Evolutionary conservation across 2,797 vertebrate species (phyloP).

Genomic region (Arnoldichthys spilopterus): DNA sequence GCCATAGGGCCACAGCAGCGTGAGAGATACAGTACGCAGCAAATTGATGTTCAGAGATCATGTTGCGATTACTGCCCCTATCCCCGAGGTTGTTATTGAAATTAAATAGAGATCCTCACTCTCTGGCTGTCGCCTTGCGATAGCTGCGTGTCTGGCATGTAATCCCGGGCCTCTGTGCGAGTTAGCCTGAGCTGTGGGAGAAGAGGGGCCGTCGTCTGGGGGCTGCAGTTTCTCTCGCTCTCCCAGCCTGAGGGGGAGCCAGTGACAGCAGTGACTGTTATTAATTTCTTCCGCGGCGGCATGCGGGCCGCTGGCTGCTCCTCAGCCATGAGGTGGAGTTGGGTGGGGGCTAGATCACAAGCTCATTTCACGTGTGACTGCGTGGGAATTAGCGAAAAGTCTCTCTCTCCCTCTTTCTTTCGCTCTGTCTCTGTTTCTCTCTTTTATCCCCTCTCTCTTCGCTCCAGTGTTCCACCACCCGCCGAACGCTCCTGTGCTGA

Average conservation of each 20-base stretch:
- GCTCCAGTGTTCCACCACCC: background rate
- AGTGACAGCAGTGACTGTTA: conserved; percentile 66
- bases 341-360: conserved; percentile 71
- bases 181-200: conserved; percentile 59
- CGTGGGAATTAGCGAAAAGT: conserved; percentile 78
- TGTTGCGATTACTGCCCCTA: conserved; percentile 13
- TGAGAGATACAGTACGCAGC: conserved; percentile 1
- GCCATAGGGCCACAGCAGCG: background rate
- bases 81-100: conserved; percentile 24
- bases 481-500: background rate
- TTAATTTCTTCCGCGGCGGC: conserved; percentile 70
- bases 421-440: conserved; percentile 28
- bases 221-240: background rate
- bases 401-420: conserved; percentile 57
- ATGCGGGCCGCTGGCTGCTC: conserved; percentile 63
- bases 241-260: conserved; percentile 33
- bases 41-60: conserved; percentile 25
- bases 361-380: conserved; percentile 85
- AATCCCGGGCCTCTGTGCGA: conserved; percentile 68
- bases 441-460: background rate
- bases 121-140: conserved; percentile 71
- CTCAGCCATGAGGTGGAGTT: conserved; percentile 62
- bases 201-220: conserved; percentile 14
- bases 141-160: conserved; percentile 67
- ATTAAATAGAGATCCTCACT: conserved; percentile 59